Evolutionary conservation across 2,113 vertebrate species (phyloP).

Genomic region (Corythaixoides concolor): DNA sequence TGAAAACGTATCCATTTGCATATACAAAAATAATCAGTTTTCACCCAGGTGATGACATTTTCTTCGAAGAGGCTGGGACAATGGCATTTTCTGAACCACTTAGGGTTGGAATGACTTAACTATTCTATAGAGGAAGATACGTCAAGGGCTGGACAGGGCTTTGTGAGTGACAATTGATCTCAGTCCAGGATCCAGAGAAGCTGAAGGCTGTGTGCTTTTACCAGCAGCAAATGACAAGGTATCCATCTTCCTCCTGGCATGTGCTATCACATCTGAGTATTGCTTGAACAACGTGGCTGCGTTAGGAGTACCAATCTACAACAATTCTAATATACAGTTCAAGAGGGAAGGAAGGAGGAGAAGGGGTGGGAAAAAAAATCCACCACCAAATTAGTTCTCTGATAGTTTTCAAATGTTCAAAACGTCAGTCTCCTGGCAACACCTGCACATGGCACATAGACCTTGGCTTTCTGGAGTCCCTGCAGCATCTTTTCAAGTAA

Average conservation of each 20-base stretch:
- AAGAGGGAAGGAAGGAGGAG: background rate
- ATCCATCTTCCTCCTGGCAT: background rate
- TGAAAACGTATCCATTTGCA: background rate
- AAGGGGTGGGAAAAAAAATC: background rate
- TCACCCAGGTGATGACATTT: background rate
- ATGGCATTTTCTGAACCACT: background rate
- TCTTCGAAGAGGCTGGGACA: background rate
- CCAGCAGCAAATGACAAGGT: background rate
- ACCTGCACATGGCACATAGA: slow-evolving; percentile 1
- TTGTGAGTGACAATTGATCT: background rate
- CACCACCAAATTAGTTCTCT: background rate
- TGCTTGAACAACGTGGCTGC: background rate
- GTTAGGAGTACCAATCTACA: slow-evolving; percentile 26
- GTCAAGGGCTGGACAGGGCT: background rate
- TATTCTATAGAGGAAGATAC: accelerated
- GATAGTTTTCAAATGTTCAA: slow-evolving; percentile 8
- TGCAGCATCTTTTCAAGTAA: slow-evolving; percentile 49
- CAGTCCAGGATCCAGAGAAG: background rate
- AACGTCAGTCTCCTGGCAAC: slow-evolving; percentile 9
- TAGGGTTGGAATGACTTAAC: background rate
- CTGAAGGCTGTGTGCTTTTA: background rate
- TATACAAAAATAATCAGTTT: background rate
- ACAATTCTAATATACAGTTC: background rate
- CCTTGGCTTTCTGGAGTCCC: slow-evolving; percentile 36
- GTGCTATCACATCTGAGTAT: background rate